These are phyloP conservation scores for Camponotus vicinus DNA, from an alignment of 1,140 invertebrate species.

Conservation along the genomic window DNA sequence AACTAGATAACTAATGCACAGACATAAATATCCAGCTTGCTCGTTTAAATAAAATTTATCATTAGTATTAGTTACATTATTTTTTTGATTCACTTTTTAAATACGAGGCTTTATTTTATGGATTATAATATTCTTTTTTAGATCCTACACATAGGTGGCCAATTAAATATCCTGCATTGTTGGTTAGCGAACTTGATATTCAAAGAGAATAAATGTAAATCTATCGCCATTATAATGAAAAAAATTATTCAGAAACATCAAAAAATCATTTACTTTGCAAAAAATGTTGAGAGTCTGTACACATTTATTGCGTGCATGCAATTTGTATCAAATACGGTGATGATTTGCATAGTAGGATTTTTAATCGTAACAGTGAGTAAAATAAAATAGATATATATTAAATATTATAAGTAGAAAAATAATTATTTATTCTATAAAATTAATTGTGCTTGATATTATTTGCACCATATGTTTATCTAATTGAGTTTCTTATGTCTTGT, in stretches of 20 bases:
- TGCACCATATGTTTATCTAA: too few relatives aligned
- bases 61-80: neutral
- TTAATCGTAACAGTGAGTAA: neutral
- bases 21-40: too few relatives aligned
- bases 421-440: neutral
- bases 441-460: too few relatives aligned
- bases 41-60: too few relatives aligned
- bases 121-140: neutral
- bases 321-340: neutral
- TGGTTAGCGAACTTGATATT: neutral
- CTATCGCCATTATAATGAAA: neutral
- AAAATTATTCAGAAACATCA: constrained; percentile 25
- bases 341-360: constrained; percentile 25
- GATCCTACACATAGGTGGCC: neutral
- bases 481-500: neutral
- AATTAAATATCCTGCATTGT: neutral
- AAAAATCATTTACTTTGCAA: neutral
- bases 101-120: neutral
- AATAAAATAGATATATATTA: neutral
- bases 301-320: neutral
- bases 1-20: too few relatives aligned
- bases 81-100: too few relatives aligned
- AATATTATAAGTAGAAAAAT: neutral
- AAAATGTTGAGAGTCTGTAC: constrained; percentile 3
- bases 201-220: neutral